These are phyloP conservation scores for Labeo rohita DNA, from an alignment of 2,113 vertebrate genomes.

Conservation along the genomic window DNA sequence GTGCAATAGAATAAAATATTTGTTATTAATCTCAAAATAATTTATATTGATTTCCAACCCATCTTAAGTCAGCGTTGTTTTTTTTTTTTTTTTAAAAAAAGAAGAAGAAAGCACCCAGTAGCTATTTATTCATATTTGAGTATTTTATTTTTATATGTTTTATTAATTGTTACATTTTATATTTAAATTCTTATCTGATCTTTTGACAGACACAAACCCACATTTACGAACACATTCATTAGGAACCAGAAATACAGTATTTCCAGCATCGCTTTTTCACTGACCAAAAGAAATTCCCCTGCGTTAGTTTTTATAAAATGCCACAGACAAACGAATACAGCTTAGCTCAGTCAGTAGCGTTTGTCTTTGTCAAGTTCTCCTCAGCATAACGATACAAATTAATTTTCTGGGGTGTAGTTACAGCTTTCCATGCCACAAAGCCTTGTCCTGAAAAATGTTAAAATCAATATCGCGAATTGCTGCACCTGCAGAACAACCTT, in stretches of 20 bases:
- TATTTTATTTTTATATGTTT: too few species aligned
- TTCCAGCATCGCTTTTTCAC: constrained; percentile 24
- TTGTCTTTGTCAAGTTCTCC: constrained; percentile 42
- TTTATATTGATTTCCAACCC: not conserved
- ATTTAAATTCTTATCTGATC: not conserved
- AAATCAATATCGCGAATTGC: constrained; percentile 38
- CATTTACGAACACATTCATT: not conserved
- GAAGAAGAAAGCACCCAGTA: too few species aligned
- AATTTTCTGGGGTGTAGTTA: constrained; percentile 36
- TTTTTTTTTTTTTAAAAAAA: too few species aligned
- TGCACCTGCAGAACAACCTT: constrained; percentile 43
- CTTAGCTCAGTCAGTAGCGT: constrained; percentile 31
- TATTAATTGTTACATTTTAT: not conserved
- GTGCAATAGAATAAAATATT: not conserved
- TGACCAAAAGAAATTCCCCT: constrained; percentile 19
- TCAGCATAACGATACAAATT: constrained; percentile 24
- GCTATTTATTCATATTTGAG: too few species aligned
- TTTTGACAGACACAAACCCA: not conserved
- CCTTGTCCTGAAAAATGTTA: constrained; percentile 40
- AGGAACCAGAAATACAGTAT: constrained; percentile 31
- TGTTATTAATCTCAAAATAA: not conserved
- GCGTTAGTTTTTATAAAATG: constrained; percentile 3
- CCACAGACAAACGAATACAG: constrained; percentile 35
- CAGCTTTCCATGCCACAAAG: constrained; percentile 27
- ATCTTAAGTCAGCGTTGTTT: too few species aligned